Percentiles rank a stretch among this genome's conserved stretches.
Conservation (phyloP, 1,140 invertebrate species). For the Lasaia peninsularis region DNA sequence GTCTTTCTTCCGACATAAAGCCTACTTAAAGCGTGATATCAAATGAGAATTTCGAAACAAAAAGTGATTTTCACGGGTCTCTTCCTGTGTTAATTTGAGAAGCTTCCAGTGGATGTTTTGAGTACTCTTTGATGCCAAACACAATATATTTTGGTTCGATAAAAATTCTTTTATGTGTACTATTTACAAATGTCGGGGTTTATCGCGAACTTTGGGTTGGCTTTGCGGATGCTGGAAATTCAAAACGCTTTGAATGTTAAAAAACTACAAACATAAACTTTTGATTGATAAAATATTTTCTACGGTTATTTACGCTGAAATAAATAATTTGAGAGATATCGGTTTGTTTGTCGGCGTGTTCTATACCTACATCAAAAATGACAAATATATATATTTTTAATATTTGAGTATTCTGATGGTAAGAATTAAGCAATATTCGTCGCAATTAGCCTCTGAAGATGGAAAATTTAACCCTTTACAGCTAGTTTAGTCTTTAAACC, state of each 20-base stretch:
- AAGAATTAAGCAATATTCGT: too few species aligned
- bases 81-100: constrained; percentile 4
- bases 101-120: constrained; percentile 1
- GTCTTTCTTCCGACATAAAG: not conserved
- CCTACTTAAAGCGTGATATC: constrained; percentile 11
- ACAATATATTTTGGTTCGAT: constrained; percentile 11
- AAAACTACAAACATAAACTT: too few species aligned
- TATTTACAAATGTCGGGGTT: not conserved
- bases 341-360: too few species aligned
- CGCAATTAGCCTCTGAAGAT: too few species aligned
- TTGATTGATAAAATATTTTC: too few species aligned
- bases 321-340: too few species aligned
- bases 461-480: too few species aligned
- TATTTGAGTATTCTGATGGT: too few species aligned
- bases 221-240: not conserved
- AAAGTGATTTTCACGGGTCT: constrained; percentile 9
- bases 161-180: not conserved
- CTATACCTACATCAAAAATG: too few species aligned
- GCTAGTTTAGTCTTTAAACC: too few species aligned
- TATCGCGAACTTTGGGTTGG: not conserved
- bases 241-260: not conserved
- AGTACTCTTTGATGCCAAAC: constrained; percentile 7
- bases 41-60: constrained; percentile 7
- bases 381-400: too few species aligned
- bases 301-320: too few species aligned